Base-by-base conservation (phyloP, 2,113 vertebrate genomes). In the Uria lomvia region DNA sequence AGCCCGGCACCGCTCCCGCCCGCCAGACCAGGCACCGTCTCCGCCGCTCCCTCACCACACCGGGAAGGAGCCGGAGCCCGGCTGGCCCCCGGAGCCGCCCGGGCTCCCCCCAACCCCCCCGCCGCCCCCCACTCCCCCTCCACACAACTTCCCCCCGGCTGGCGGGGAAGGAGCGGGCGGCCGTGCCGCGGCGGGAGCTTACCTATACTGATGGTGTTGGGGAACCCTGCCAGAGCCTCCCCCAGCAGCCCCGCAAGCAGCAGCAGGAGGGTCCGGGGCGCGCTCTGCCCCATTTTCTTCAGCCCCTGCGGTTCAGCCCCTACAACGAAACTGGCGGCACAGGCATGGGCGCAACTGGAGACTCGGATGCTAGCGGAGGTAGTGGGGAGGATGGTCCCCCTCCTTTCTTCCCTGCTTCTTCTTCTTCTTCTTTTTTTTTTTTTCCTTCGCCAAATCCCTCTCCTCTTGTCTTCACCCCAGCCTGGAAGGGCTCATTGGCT, bases 141-240 rank as follows among this genome's bases (percentile, higher is more conserved):
- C 91, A 5, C 68, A 58, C 77, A 87, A 67, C 58, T 90, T 84
- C 20, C 83, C 91, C 76, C 2, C 38, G 42, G 85, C 80, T 9
- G 68, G 27, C 45, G 29, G 53, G 50, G 74, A 74, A 47, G 71
- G 36, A 23, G 84, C 80, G 60, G 50, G 71, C 78, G 38, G 78
- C 73, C 36, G 49, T 70, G 89, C 34, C 88, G 34, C 59, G 70
- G 52, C 26, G 45, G 71, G 63, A 50, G 58, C 99, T 99, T 98
- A 99, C 99, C 99, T 97, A 99, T 99, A 95, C 99, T 99, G 94
- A 99, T 99, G 98, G 99, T 99, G 98, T 99, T 99, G 71, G 99
- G 99, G 97, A 99, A 99, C 91, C 98, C 99, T 63, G 98, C 99
- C 92, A 97, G 97, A 83, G 99, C 98, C 97, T 97, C 98, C 88